Evolutionary conservation across 37 sponge, comb jelly and placozoan species (phyloP), one percentile per base, ranked within the genome.

Genomic region (Bolinopsis microptera): DNA sequence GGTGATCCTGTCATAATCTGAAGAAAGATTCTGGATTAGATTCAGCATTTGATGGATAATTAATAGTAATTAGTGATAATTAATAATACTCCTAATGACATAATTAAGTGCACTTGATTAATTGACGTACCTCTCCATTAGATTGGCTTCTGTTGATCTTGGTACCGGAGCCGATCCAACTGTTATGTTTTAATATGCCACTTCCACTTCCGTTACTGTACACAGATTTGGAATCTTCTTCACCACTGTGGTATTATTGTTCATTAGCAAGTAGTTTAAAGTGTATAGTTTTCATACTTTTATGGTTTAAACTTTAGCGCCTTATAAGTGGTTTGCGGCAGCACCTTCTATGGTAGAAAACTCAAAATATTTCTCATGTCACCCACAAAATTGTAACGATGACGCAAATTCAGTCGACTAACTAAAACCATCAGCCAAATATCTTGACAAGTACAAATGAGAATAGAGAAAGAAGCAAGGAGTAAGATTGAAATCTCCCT

Each of bases 191-290:
- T 33, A 34, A 34, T 8, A 30, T 34, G 1, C 82, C 37, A 22
- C 82, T 34, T 80, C 82, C 82, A 35, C 82, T 80, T 1, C 82
- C 82, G 38, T 80, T 80, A 35, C 82, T 80, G 38, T 80, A 80
- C 35, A 80, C 35, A 2, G 38, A 36, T 30, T 37, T 80, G 34
- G 32, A 32, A 22, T 80, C 82, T 3, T 80, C 82, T 30, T 80
- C 38, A 13, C 3, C 37, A 16, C 82, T 35, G 38, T 21, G 38
- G 32, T 13, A 36, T 8, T n/a, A n/a, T n/a, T n/a, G 18, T 67
- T 22, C 68, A 67, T 21, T 67, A 13, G 18, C 68, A 67, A 13
- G 13, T n/a, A n/a, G n/a, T n/a, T n/a, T n/a, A n/a, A n/a, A n/a
- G n/a, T n/a, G n/a, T n/a, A n/a, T n/a, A n/a, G n/a, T n/a, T n/a